Conservation (phyloP, 1,140 invertebrate species). For the Bombus confusus region DNA sequence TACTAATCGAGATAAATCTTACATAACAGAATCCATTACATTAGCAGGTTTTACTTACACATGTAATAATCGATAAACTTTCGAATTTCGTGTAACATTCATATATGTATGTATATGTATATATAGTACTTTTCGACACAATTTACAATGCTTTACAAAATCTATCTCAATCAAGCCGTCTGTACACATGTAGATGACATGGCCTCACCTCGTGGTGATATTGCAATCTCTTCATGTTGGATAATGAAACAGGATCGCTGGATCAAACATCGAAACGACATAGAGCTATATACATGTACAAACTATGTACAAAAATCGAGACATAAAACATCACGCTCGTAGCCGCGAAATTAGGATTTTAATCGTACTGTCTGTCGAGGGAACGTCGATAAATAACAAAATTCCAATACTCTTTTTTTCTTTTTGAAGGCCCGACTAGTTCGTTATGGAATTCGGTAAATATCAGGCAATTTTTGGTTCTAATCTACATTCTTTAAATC, state of each 20-base stretch:
- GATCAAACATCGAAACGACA: slow-evolving; percentile 27
- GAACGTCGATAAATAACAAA: background rate
- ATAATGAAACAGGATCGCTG: slow-evolving; percentile 39
- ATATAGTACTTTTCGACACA: slow-evolving; percentile 44
- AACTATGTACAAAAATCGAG: slow-evolving; percentile 55
- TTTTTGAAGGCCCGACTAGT: background rate
- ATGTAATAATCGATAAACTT: slow-evolving; percentile 53
- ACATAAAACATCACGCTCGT: slow-evolving; percentile 41
- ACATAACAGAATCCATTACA: slow-evolving; percentile 56
- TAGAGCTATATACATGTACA: slow-evolving; percentile 48
- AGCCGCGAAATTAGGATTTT: slow-evolving; percentile 50
- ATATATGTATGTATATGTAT: slow-evolving; percentile 36
- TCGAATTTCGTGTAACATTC: slow-evolving; percentile 54
- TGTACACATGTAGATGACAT: slow-evolving; percentile 43
- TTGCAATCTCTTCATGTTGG: slow-evolving; percentile 46
- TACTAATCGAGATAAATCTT: slow-evolving; percentile 49
- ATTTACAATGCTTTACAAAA: slow-evolving; percentile 65
- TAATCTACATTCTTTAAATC: background rate
- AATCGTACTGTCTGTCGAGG: slow-evolving; percentile 5
- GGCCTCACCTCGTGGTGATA: slow-evolving; percentile 22
- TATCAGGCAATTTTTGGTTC: background rate
- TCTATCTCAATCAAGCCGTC: slow-evolving; percentile 52
- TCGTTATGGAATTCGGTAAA: background rate
- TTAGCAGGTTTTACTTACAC: slow-evolving; percentile 53
- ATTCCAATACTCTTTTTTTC: background rate